phyloP scores from a whole-genome alignment of 1,140 invertebrate species.

The Papilio machaon region DNA sequence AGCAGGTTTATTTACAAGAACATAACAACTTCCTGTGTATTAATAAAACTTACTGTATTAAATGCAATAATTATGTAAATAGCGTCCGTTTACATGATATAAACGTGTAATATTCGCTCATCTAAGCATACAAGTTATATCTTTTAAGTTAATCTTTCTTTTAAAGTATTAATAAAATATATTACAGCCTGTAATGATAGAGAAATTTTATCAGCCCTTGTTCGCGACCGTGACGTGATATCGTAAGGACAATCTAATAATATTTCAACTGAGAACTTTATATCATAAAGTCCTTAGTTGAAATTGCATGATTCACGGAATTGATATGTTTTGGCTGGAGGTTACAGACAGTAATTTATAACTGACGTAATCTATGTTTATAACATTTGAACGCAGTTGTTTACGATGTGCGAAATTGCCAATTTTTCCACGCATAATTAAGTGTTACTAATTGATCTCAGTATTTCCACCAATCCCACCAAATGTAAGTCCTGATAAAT shows the following conservation, averaged over 20 bases:
- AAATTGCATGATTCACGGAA: constrained; percentile 29
- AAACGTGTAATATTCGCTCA: background rate
- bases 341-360: constrained; percentile 13
- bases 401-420: background rate
- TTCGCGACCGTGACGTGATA: background rate
- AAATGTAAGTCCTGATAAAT: background rate
- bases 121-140: background rate
- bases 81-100: background rate
- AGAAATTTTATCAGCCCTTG: constrained; percentile 20
- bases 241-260: constrained; percentile 30
- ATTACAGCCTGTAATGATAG: background rate
- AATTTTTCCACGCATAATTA: background rate
- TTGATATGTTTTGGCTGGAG: constrained; percentile 23
- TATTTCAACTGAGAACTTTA: too few relatives aligned
- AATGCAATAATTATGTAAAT: background rate
- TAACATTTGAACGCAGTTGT: constrained; percentile 5
- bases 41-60: background rate
- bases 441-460: too few relatives aligned
- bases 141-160: background rate
- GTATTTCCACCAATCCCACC: background rate
- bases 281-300: constrained; percentile 11
- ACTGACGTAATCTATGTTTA: constrained; percentile 23
- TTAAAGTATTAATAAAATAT: too few relatives aligned
- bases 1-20: background rate
- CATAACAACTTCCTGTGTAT: background rate